phyloP scores from a whole-genome alignment of 2,888 invertebrate genomes.

The Arge pagana region DNA sequence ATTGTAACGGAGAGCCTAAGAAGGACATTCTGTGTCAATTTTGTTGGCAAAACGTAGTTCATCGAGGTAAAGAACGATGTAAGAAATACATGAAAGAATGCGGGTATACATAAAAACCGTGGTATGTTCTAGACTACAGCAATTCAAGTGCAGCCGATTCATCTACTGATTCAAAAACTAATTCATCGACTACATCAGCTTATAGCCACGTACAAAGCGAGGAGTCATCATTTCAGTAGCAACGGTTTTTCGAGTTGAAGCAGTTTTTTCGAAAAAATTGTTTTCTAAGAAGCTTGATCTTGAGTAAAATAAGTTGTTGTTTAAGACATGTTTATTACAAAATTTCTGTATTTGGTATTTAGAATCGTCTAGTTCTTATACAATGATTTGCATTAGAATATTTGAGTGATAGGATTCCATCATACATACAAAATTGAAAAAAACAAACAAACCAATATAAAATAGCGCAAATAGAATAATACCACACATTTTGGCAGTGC shows the following conservation, averaged over 20 bases:
- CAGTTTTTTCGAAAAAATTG: not conserved
- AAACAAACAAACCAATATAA: constrained; percentile 34
- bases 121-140: constrained; percentile 12
- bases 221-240: not conserved
- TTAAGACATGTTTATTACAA: too few relatives aligned
- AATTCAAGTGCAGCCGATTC: constrained; percentile 14
- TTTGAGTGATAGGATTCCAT: constrained; percentile 17
- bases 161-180: not conserved
- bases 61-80: constrained; percentile 15
- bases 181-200: not conserved
- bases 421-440: constrained; percentile 14
- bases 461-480: constrained; percentile 32
- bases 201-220: not conserved
- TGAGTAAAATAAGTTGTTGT: too few relatives aligned
- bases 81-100: constrained; percentile 22
- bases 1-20: constrained; percentile 5
- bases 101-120: constrained; percentile 12
- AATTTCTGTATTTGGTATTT: constrained; percentile 46
- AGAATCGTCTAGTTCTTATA: constrained; percentile 42
- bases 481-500: constrained; percentile 36
- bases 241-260: not conserved
- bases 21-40: constrained; percentile 12
- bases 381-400: constrained; percentile 19
- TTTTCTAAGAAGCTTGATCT: too few relatives aligned
- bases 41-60: constrained; percentile 9